Conservation (phyloP, 2,888 invertebrate species). For the Acanthosepion pharaonis region DNA sequence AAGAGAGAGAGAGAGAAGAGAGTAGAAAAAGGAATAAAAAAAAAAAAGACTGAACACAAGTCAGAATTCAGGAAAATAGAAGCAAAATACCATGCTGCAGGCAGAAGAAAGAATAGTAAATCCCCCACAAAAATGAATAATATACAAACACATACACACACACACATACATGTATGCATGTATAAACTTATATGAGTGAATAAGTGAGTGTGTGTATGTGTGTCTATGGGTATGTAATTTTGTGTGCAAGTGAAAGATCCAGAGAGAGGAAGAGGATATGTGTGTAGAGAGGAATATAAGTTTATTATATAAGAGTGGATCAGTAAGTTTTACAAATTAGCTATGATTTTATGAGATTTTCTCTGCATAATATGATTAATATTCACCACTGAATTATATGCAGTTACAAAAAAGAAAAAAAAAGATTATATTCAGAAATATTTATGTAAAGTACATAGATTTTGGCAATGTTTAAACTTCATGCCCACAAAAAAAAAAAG, state of each 20-base stretch:
- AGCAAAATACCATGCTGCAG: slow-evolving; percentile 43
- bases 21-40: background rate
- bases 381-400: too few relatives aligned
- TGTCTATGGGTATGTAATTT: background rate
- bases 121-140: background rate
- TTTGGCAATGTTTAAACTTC: too few relatives aligned
- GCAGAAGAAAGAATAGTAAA: background rate
- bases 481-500: too few relatives aligned
- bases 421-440: too few relatives aligned
- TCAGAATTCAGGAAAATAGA: background rate
- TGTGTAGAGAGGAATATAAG: background rate
- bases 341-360: too few relatives aligned
- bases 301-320: too few relatives aligned
- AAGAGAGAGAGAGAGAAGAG: background rate
- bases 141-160: too few relatives aligned
- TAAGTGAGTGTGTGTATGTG: background rate
- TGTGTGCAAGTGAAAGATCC: background rate
- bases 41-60: background rate
- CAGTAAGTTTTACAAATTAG: too few relatives aligned
- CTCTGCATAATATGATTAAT: too few relatives aligned
- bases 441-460: too few relatives aligned
- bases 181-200: too few relatives aligned
- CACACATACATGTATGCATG: background rate
- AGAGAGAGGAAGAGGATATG: background rate
- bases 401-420: too few relatives aligned